Evolutionary conservation across 2,888 invertebrate genomes (phyloP), one percentile per base, ranked within the genome.

Genomic region (Proisotoma minuta): DNA sequence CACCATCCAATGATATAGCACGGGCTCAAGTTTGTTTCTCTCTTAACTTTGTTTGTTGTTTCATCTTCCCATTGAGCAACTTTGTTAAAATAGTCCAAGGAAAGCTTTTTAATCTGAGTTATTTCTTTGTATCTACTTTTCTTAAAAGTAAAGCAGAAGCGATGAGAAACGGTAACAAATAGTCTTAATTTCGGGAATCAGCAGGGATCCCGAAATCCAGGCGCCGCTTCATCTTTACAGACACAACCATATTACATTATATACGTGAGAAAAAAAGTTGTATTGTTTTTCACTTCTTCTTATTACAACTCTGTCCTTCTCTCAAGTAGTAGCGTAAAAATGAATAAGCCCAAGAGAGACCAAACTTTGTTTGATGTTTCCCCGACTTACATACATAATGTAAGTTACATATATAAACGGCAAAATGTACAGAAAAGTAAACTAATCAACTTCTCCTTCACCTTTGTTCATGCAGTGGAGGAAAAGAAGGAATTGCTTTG

Each of bases 131-230:
- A 43, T 20, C 15, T 4, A 43, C 43, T 18, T 12, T 43, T 43
- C 43, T 43, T 43, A 15, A 43, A 43, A 66, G 59, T 53, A 69
- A 69, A 65, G 56, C 56, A 69, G 60, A 60, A 65, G 65, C 27
- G 64, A 65, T 60, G 62, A 67, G 68, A 64, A 65, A 69, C 64
- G 70, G 73, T 73, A 73, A 73, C 73, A 73, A 73, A 73, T 73
- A 73, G 73, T 72, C 72, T 71, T 73, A 73, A 73, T 73, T 72
- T 73, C 69, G 65, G 66, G 68, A 73, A 73, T 69, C 73, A 73
- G 73, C 73, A 70, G 73, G 73, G 73, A 65, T 65, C 69, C 43
- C 15, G 34, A 34, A 34, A 34, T 20, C 69, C 71, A n/a, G 73
- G 73, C 73, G 73, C 73, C 73, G 72, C 67, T 62, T 58, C 69